Evolutionary conservation across 2,797 vertebrate species (phyloP).

Genomic region (Thalassophryne amazonica): DNA sequence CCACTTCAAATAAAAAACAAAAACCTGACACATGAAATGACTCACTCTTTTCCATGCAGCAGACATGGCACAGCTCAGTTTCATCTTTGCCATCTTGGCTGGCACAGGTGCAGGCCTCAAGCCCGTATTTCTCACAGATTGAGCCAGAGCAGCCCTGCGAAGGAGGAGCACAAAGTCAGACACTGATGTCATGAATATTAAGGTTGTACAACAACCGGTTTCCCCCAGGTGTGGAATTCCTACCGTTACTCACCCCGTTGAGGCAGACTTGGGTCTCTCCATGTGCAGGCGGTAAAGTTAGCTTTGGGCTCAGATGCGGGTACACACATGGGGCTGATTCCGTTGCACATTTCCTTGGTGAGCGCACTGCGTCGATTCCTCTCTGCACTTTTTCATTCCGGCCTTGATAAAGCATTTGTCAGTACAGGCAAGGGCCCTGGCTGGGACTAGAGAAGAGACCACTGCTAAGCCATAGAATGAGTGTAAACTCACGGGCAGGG

Average conservation of each 20-base stretch:
- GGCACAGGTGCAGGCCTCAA: constrained; percentile 96
- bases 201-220: constrained; percentile 17
- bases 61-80: constrained; percentile 96
- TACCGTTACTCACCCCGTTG: constrained; percentile 84
- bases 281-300: constrained; percentile 95
- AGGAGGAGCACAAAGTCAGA: constrained; percentile 35
- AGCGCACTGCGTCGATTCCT: constrained; percentile 96
- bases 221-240: constrained; percentile 5
- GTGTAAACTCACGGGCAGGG: background rate
- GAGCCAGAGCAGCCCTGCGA: constrained; percentile 95
- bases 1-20: no score
- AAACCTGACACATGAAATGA: constrained; percentile 12
- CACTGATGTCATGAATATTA: constrained; percentile 15
- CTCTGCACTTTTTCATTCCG: constrained; percentile 87
- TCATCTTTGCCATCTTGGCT: constrained; percentile 93
- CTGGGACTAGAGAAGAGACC: constrained; percentile 81
- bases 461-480: background rate
- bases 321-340: constrained; percentile 84
- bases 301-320: constrained; percentile 90
- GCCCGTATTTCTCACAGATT: constrained; percentile 93
- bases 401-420: constrained; percentile 80
- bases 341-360: constrained; percentile 91
- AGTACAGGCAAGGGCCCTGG: constrained; percentile 96
- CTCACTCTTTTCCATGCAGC: constrained; percentile 98
- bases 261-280: constrained; percentile 97